Conservation (phyloP, 2,888 invertebrate genomes). For the Ecliptopera silaceata region DNA sequence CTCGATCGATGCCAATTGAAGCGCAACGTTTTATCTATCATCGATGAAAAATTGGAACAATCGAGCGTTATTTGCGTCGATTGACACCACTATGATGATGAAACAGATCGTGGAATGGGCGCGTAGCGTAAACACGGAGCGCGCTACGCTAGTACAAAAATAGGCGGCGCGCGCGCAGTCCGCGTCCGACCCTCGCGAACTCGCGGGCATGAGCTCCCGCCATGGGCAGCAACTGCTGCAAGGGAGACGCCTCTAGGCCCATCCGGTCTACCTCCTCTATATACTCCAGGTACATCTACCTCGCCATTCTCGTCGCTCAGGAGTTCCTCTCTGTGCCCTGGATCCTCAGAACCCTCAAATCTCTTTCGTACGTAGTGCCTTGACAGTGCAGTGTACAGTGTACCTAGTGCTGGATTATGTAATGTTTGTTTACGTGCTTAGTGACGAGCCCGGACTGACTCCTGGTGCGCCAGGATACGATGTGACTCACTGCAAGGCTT, state of each 20-base stretch:
- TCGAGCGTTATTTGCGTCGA: conserved; percentile 39
- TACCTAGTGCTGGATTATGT: conserved; percentile 42
- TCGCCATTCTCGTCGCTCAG: conserved; percentile 62
- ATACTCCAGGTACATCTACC: conserved; percentile 79
- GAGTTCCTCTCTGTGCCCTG: conserved; percentile 64
- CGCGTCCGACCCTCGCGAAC: conserved; percentile 67
- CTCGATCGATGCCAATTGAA: conserved; percentile 6
- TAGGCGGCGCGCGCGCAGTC: conserved; percentile 64
- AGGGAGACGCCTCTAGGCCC: conserved; percentile 78
- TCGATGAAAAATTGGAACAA: conserved; percentile 35
- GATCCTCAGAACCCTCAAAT: conserved; percentile 56
- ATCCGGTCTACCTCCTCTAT: conserved; percentile 74
- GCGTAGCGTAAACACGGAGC: conserved; percentile 55
- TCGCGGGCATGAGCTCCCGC: conserved; percentile 68
- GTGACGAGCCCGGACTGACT: conserved; percentile 8
- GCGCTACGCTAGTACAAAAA: conserved; percentile 67
- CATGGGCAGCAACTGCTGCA: conserved; percentile 85
- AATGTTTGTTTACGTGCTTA: conserved; percentile 36
- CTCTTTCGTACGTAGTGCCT: conserved; percentile 61
- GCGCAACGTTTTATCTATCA: conserved; percentile 18
- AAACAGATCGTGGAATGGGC: conserved; percentile 37
- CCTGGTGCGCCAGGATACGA: conserved; percentile 10
- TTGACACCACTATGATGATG: conserved; percentile 38
- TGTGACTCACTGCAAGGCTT: conserved; percentile 32
- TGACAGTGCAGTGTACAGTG: conserved; percentile 28